Base-by-base conservation (phyloP, 1,140 invertebrate genomes). In the Drosophila athabasca region DNA sequence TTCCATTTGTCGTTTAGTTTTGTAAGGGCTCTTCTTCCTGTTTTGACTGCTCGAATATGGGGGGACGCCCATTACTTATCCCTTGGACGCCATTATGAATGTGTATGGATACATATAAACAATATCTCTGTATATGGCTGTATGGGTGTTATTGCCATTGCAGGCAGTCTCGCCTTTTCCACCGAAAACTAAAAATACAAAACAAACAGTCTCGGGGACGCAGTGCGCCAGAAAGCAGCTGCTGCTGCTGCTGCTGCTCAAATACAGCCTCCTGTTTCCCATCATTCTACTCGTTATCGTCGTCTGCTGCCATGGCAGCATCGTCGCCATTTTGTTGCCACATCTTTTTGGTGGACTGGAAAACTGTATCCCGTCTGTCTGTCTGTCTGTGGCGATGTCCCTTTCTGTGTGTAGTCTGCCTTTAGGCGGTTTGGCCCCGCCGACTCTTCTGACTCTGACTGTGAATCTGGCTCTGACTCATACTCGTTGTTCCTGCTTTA, bases 291-390 rank as follows among this genome's bases (percentile, higher is more conserved):
- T 68, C 51, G 29, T 9, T 51, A 64, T 69, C 65, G 50, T 69
- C 67, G 67, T 69, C 67, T 69, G 65, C 67, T 57, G 52, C 67
- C 52, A 70, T 69, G 67, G 67, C 67, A 70, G 69, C 67, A 69
- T 69, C 52, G 64, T 70, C 64, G 67, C 67, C 67, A 70, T 70
- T 70, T 70, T 70, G 67, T 70, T 69, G 67, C 67, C 65, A 69
- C 67, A 70, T 70, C 66, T 57, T 39, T 39, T 39, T 67, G 50
- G 62, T 68, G 62, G 51, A 55, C 17, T n/a, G n/a, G n/a, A n/a
- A 48, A 57, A 41, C 67, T 58, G 67, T 69, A 69, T 69, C 35
- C 29, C 45, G 48, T 52, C 29, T n/a, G 24, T 22, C 24, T 19
- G 26, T 58, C 35, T 31, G 31, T 19, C 24, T 17, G 66, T n/a